Evolutionary conservation across 2,797 vertebrate genomes (phyloP), one percentile per base, ranked within the genome.

Genomic region (Lagorchestes hirsutus): DNA sequence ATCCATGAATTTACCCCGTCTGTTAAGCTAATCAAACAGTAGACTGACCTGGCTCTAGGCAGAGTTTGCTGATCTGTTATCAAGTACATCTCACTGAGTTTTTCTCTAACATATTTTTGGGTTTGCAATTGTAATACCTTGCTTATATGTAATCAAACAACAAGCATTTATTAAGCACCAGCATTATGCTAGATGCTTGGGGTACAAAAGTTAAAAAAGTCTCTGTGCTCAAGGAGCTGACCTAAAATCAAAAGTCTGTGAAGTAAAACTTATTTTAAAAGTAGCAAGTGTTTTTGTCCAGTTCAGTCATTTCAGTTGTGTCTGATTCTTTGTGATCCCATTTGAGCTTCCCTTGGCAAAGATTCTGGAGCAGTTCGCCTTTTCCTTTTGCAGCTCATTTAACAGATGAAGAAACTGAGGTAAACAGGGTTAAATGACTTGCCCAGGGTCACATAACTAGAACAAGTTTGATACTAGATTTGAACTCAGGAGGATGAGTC

Each of bases 81-180:
- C 31, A 56, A 13, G 9, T 50, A 46, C 24, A 46, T 50, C 22
- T 90, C 57, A 1, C 82, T 94, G 93, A 92, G 95, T 29, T 92
- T 1, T 92, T 96, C 93, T 55, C 82, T 31, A 52, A 94, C 3
- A 54, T 6, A 67, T 29, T 90, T 95, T 93, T 18, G 12, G 56
- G 29, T 62, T 90, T 93, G 14, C 1, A 54, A 2, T 52, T 97
- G 91, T 74, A 55, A 97, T 82, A 94, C 92, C 50, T 16, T 29
- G 18, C 52, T 87, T 95, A 46, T 82, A 10, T 10, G 0, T 31
- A 46, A 46, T 82, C 8, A 50, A 87, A 50, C 18, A 87, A 2
- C 3, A 46, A 50, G 34, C 62, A 74, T 74, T 50, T 46, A 82
- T 31, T 46, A 82, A 82, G 8, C 1, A 31, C 74, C 3, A 10